Evolutionary conservation across 2,797 vertebrate species (phyloP).

Genomic region (Urosaurus nigricauda): DNA sequence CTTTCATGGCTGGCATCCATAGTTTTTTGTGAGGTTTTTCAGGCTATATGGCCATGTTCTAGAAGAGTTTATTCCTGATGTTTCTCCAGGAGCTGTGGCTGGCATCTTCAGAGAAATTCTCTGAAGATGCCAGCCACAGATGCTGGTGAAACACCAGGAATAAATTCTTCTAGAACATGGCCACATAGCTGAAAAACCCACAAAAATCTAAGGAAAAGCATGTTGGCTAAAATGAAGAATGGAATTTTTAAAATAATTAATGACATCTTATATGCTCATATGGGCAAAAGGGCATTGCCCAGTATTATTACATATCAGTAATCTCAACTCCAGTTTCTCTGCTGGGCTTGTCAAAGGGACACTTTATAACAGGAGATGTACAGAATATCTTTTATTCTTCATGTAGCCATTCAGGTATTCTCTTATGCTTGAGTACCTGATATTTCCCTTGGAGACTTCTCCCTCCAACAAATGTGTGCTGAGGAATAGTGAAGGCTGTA

Average conservation of each 20-base stretch:
- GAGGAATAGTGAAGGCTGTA: neutral
- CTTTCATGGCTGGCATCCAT: too few relatives aligned
- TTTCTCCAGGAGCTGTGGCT: too few relatives aligned
- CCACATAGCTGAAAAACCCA: too few relatives aligned
- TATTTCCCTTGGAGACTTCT: neutral
- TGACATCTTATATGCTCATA: neutral
- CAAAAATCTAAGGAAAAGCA: too few relatives aligned
- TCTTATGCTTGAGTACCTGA: neutral
- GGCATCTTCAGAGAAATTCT: too few relatives aligned
- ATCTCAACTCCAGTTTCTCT: neutral
- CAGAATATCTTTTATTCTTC: neutral
- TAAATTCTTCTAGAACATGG: too few relatives aligned
- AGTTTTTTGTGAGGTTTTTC: too few relatives aligned
- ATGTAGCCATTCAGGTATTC: neutral
- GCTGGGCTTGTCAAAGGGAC: neutral
- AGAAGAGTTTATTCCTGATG: too few relatives aligned
- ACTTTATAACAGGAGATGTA: too few relatives aligned
- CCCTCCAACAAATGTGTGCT: neutral
- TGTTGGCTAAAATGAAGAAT: neutral
- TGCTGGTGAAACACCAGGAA: too few relatives aligned
- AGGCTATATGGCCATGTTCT: too few relatives aligned
- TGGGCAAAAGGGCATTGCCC: neutral
- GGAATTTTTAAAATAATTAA: neutral
- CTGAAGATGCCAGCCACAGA: too few relatives aligned
- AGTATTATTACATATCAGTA: neutral